Percentiles rank a stretch among this genome's conserved stretches.
Evolutionary conservation across 1,140 invertebrate species (phyloP).

Genomic region (Ostrea edulis): DNA sequence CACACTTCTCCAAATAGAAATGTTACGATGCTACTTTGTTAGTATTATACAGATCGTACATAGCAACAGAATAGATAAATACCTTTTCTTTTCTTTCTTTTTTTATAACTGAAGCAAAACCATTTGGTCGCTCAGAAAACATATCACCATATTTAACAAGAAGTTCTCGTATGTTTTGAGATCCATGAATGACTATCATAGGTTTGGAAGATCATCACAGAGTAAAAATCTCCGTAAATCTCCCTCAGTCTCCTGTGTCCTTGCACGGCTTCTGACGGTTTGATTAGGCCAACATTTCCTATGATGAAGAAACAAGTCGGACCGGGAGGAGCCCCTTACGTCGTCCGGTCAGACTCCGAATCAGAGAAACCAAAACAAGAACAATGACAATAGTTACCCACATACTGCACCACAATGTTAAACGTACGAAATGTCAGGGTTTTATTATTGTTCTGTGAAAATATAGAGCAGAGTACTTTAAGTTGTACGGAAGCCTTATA

Average conservation of each 20-base stretch:
- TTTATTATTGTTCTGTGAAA: too few species aligned
- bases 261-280: neutral
- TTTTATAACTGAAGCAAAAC: neutral
- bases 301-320: conserved; percentile 33
- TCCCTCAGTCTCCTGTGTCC: conserved; percentile 45
- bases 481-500: too few species aligned
- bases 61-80: too few species aligned
- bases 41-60: too few species aligned
- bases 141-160: conserved; percentile 57
- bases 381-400: conserved; percentile 1
- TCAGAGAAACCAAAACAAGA: neutral
- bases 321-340: conserved; percentile 18
- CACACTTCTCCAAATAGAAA: too few species aligned
- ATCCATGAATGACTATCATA: conserved; percentile 61
- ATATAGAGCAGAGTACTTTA: too few species aligned
- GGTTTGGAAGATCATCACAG: conserved; percentile 50
- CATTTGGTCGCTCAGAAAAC: conserved; percentile 54
- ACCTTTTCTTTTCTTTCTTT: neutral
- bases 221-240: conserved; percentile 61
- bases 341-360: neutral
- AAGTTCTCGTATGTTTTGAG: conserved; percentile 50
- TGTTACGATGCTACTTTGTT: too few species aligned
- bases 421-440: too few species aligned
- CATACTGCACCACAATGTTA: neutral
- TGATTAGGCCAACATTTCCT: neutral